These are phyloP conservation scores for Ia io DNA, from an alignment of 2,113 vertebrate genomes.

Conservation along the genomic window DNA sequence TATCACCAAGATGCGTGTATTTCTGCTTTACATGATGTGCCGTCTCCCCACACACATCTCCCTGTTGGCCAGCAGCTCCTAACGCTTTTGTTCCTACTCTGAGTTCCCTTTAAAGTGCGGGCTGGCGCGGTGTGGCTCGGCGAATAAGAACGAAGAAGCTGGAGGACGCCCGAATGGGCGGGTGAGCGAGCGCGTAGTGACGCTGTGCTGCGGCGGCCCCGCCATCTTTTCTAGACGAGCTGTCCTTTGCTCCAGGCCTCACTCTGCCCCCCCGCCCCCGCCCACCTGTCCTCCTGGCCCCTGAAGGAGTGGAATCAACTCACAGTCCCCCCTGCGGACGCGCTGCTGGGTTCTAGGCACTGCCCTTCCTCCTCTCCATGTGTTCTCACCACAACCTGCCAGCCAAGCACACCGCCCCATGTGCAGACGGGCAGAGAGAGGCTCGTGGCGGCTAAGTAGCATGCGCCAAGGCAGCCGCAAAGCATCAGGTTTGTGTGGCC, in stretches of 20 bases:
- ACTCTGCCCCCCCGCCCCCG: not conserved
- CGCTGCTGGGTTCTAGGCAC: not conserved
- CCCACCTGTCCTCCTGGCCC: not conserved
- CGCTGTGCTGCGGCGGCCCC: not conserved
- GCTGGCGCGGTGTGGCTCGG: not conserved
- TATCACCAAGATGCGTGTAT: not conserved
- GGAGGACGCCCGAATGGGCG: rapidly evolving
- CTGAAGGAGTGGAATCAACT: not conserved
- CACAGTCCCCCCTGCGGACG: not conserved
- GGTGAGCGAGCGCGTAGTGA: not conserved
- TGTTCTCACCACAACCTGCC: not conserved
- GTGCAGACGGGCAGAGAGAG: not conserved
- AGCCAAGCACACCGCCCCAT: not conserved
- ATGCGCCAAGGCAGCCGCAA: not conserved
- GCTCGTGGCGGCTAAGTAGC: rapidly evolving
- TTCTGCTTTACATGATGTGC: not conserved
- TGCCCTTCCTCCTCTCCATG: rapidly evolving
- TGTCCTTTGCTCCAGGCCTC: not conserved
- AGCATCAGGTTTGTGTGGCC: not conserved
- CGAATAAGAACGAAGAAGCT: not conserved
- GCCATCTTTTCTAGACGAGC: not conserved
- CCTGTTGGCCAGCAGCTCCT: not conserved
- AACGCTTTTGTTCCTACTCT: not conserved
- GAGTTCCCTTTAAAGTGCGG: not conserved
- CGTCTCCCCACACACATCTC: not conserved